Conservation (phyloP, 2,797 vertebrate genomes). For the Gymnodraco acuticeps region DNA sequence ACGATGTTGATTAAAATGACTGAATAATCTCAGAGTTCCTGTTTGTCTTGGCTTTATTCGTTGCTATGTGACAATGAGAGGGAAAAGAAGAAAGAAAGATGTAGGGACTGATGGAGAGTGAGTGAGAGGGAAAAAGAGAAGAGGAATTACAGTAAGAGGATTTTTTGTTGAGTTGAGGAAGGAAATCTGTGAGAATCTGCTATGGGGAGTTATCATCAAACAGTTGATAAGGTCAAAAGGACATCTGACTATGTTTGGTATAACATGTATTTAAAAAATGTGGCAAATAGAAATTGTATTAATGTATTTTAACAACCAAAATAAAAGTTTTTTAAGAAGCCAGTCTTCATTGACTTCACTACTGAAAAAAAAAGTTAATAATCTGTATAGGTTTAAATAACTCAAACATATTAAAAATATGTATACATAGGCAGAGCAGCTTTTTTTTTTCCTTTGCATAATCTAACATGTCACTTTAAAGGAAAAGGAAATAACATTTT, state of each 20-base stretch:
- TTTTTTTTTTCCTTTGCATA: neutral
- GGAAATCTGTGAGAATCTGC: slow-evolving; percentile 8
- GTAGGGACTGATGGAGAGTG: neutral
- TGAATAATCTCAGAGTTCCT: slow-evolving; percentile 74
- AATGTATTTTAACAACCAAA: neutral
- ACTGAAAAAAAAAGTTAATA: no score
- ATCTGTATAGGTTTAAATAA: no score
- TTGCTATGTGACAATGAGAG: slow-evolving; percentile 53
- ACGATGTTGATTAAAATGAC: slow-evolving; percentile 76
- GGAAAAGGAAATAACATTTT: neutral
- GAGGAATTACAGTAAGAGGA: neutral
- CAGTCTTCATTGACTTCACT: no score
- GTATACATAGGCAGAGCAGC: no score
- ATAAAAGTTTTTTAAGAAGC: no score
- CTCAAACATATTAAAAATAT: neutral
- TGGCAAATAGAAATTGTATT: neutral
- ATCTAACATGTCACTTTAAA: neutral
- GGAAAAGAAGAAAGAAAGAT: neutral
- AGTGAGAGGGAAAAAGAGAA: neutral
- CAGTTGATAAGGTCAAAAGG: neutral
- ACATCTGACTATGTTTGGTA: neutral
- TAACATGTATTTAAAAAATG: neutral
- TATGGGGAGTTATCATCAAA: neutral
- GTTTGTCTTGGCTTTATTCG: slow-evolving; percentile 75
- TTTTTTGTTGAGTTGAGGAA: neutral